Percentiles rank a stretch among this genome's conserved stretches.
Evolutionary conservation across 2,888 invertebrate genomes (phyloP).

Genomic region (Campoplex nolae): DNA sequence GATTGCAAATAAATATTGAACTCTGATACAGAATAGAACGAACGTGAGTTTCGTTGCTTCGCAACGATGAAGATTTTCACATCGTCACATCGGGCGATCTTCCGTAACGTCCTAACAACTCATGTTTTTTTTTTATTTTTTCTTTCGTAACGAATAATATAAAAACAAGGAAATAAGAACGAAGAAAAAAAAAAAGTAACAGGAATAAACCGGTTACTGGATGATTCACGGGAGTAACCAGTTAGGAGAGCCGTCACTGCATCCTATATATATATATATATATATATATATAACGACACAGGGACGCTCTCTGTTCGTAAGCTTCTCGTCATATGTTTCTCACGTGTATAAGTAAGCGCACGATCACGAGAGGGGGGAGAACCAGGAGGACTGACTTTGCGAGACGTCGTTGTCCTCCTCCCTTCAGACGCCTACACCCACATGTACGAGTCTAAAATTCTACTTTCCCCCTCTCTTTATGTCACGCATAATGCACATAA

Average conservation of each 20-base stretch:
- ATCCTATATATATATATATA: not conserved
- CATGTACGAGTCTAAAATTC: constrained; percentile 37
- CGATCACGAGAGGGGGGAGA: not conserved
- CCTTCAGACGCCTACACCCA: constrained; percentile 48
- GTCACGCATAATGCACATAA: constrained; percentile 4
- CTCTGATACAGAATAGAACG: not conserved
- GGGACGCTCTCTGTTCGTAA: constrained; percentile 27
- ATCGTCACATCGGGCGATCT: not conserved
- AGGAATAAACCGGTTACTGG: constrained; percentile 36
- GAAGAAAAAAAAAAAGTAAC: not conserved
- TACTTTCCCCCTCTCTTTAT: not conserved
- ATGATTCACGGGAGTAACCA: constrained; percentile 57
- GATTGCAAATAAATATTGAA: not conserved
- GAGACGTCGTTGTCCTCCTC: constrained; percentile 62
- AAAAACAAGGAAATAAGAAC: constrained; percentile 31
- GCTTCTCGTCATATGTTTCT: constrained; percentile 68
- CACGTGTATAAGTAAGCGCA: constrained; percentile 64
- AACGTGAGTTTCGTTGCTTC: not conserved
- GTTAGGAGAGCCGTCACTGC: constrained; percentile 5
- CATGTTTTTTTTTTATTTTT: not conserved
- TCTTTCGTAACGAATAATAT: constrained; percentile 9
- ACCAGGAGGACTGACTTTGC: constrained; percentile 37
- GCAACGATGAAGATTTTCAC: not conserved
- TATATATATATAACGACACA: constrained; percentile 2
- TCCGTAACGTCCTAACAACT: not conserved